Conservation (phyloP, 2,797 vertebrate genomes). For the Ptychadena robeensis region DNA sequence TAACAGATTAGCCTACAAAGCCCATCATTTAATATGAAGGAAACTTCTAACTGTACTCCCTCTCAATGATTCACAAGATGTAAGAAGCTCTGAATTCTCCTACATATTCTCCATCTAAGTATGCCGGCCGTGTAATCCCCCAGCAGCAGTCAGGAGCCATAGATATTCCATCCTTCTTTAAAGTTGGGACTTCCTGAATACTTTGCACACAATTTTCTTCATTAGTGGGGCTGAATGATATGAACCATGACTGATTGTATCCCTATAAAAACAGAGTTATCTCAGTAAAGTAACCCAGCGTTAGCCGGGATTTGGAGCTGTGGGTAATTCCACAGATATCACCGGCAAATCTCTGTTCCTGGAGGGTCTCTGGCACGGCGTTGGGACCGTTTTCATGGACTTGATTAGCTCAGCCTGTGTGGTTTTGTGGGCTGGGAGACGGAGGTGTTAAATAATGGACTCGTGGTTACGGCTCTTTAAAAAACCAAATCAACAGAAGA, state of each 20-base stretch:
- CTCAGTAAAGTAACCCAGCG: slow-evolving; percentile 8
- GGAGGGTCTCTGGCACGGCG: slow-evolving; percentile 18
- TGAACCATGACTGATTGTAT: slow-evolving; percentile 43
- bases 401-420: slow-evolving; percentile 47
- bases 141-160: slow-evolving; percentile 17
- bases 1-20: slow-evolving; percentile 14
- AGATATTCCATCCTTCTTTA: neutral
- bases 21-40: neutral
- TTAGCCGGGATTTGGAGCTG: slow-evolving; percentile 2
- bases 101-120: neutral
- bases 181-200: neutral
- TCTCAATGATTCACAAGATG: neutral
- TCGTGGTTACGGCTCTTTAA: slow-evolving; percentile 41
- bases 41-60: slow-evolving; percentile 2
- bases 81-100: slow-evolving; percentile 1
- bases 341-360: slow-evolving; percentile 21
- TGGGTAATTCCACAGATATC: slow-evolving; percentile 30
- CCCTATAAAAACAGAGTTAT: slow-evolving; percentile 44
- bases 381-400: neutral
- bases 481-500: slow-evolving; percentile 30
- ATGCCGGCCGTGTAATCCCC: slow-evolving; percentile 8
- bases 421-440: slow-evolving; percentile 49
- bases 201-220: slow-evolving; percentile 18
- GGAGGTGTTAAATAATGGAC: slow-evolving; percentile 45
- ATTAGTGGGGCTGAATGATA: slow-evolving; percentile 40